Evolutionary conservation across 2,888 invertebrate genomes (phyloP), one percentile per base, ranked within the genome.

Genomic region (Biston betularia): DNA sequence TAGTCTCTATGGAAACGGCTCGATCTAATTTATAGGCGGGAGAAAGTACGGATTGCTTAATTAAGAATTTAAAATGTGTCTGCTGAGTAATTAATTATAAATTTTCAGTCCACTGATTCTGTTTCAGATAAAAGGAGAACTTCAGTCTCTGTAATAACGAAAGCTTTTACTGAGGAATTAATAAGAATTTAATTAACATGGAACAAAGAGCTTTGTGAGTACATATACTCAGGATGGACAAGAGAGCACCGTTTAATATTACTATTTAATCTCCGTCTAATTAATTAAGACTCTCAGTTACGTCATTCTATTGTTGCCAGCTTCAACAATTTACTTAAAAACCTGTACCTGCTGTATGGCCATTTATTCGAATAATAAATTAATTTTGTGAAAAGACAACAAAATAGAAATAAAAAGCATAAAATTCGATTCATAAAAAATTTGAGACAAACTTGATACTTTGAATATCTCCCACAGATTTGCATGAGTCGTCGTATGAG

Each of bases 1-100:
- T 92, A 93, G 93, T 93, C 93, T 93, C 93, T 93, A 93, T 93
- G 93, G 93, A 93, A 93, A 93, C 93, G 92, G 88, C 93, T 92
- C 93, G 92, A 92, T 93, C 92, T 93, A 93, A 93, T 93, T 93
- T 93, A 93, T 93, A 93, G 92, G 89, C 92, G 87, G 89, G 90
- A 90, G 92, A 92, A 93, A 93, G 91, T 92, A 92, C 88, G 91
- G 90, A 93, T 92, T 93, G 93, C 93, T 93, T 93, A 93, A 93
- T 93, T 93, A 93, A 91, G 91, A 92, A 93, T 92, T 92, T 92
- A 89, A 92, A 93, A 93, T 89, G 90, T 92, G 90, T 91, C 92
- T 88, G 83, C 88, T 82, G 79, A 88, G 89, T 92, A 92, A 92
- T 92, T 93, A 92, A 93, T 93, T 91, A 91, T 83, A 86, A 90